Conservation (phyloP, 2,888 invertebrate species). For the Amblyteles armatorius region DNA sequence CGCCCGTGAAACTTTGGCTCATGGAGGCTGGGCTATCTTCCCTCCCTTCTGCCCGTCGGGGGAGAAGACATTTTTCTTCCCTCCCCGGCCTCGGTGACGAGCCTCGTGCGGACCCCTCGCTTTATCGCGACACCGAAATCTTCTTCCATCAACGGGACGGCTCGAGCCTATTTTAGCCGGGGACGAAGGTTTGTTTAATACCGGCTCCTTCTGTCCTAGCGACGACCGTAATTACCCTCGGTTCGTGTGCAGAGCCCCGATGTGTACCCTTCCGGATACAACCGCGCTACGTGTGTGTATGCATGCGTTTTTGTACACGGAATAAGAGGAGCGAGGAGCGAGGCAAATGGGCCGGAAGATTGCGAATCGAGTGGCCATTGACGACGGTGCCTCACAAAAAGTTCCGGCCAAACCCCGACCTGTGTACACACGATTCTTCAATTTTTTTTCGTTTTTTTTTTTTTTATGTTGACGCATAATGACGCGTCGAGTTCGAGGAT, state of each 20-base stretch:
- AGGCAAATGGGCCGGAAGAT: slow-evolving; percentile 47
- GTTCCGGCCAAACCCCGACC: not conserved
- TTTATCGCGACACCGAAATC: slow-evolving; percentile 39
- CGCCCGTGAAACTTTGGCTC: slow-evolving; percentile 38
- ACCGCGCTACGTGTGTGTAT: not conserved
- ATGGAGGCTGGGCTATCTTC: not conserved
- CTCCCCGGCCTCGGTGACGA: slow-evolving; percentile 10
- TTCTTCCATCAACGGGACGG: not conserved
- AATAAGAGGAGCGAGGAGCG: not conserved
- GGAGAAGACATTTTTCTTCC: slow-evolving; percentile 20
- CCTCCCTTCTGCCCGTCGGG: too few species aligned
- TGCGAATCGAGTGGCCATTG: slow-evolving; percentile 52
- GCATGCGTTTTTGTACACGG: slow-evolving; percentile 29
- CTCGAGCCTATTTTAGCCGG: not conserved
- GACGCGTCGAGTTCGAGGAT: not conserved
- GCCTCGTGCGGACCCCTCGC: slow-evolving; percentile 22
- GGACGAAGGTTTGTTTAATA: not conserved
- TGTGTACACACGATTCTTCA: not conserved
- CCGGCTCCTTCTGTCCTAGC: slow-evolving; percentile 39
- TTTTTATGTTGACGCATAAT: not conserved
- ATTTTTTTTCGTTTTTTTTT: not conserved
- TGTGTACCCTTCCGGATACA: not conserved
- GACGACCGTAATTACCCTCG: slow-evolving; percentile 55
- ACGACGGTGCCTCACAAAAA: slow-evolving; percentile 17
- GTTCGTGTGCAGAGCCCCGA: slow-evolving; percentile 25